Conservation (phyloP, 92 coral and sea anemone genomes). For the Scolanthus callimorphus region DNA sequence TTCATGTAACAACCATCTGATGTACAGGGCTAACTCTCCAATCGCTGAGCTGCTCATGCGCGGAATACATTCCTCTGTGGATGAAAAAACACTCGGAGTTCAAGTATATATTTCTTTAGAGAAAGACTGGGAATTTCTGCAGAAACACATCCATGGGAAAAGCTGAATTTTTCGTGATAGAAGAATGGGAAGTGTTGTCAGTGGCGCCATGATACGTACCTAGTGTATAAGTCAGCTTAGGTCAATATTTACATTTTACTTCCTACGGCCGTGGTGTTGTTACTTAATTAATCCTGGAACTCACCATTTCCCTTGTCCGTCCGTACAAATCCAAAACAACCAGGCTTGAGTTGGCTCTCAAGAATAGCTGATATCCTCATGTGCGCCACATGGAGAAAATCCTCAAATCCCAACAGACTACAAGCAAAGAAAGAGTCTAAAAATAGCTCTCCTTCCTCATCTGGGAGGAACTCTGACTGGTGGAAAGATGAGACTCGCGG, state of each 20-base stretch:
- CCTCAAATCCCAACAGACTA: slow-evolving; percentile 28
- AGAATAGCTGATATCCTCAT: slow-evolving; percentile 20
- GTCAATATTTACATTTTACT: too few species aligned
- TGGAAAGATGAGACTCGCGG: slow-evolving; percentile 33
- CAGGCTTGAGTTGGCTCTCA: slow-evolving; percentile 19
- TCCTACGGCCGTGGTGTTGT: too few species aligned
- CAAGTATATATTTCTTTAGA: too few species aligned
- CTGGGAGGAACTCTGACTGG: slow-evolving; percentile 4
- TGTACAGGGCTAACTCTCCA: slow-evolving; percentile 20
- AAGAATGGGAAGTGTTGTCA: too few species aligned
- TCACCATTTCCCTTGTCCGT: too few species aligned
- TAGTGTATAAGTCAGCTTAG: too few species aligned
- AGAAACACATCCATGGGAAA: too few species aligned
- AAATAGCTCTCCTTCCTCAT: slow-evolving; percentile 12
- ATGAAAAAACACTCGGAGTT: too few species aligned
- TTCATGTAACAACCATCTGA: slow-evolving; percentile 18
- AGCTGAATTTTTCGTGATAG: too few species aligned
- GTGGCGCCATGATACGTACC: too few species aligned
- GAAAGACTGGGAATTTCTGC: too few species aligned
- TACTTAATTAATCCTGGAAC: too few species aligned
- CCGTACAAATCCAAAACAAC: slow-evolving; percentile 20
- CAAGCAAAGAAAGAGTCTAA: slow-evolving; percentile 34
- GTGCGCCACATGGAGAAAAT: slow-evolving; percentile 27
- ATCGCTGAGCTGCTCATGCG: slow-evolving; percentile 29
- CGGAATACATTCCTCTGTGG: slow-evolving; percentile 15